A percentile compares a stretch with the other conserved stretches of the same genome.
Evolutionary conservation across 2,113 vertebrate genomes (phyloP).

Genomic region (Acanthochromis polyacanthus): DNA sequence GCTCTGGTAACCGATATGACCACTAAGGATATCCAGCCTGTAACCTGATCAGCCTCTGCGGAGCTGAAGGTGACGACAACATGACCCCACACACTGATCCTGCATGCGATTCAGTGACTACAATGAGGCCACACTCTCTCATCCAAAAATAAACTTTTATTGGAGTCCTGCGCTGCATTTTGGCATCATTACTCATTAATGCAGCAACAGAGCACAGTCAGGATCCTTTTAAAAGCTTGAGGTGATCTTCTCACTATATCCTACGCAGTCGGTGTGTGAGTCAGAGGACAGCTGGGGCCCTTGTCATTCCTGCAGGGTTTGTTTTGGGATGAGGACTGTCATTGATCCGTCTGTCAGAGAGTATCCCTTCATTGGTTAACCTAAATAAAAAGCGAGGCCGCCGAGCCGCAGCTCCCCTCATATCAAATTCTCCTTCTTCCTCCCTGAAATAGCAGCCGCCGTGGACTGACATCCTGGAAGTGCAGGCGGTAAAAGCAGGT

Average conservation of each 20-base stretch:
- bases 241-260: neutral
- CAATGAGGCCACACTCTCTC: slow-evolving; percentile 21
- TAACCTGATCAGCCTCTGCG: slow-evolving; percentile 47
- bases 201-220: slow-evolving; percentile 1
- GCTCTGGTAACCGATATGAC: slow-evolving; percentile 46
- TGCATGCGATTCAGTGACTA: slow-evolving; percentile 52
- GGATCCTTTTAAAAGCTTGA: slow-evolving; percentile 32
- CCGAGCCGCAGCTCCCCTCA: slow-evolving; percentile 3
- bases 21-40: slow-evolving; percentile 43
- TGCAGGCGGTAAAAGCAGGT: slow-evolving; percentile 61
- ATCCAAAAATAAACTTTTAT: slow-evolving; percentile 58
- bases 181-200: slow-evolving; percentile 40
- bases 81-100: slow-evolving; percentile 65
- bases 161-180: slow-evolving; percentile 2
- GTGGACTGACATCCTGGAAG: slow-evolving; percentile 44
- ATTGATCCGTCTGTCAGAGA: slow-evolving; percentile 53
- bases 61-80: slow-evolving; percentile 65
- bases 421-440: slow-evolving; percentile 56
- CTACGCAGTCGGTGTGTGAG: slow-evolving; percentile 7
- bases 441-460: slow-evolving; percentile 65
- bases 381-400: slow-evolving; percentile 50
- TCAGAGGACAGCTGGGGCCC: slow-evolving; percentile 46
- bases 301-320: slow-evolving; percentile 28
- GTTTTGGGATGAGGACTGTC: slow-evolving; percentile 54
- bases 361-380: slow-evolving; percentile 31